Conservation (phyloP, 2,797 vertebrate genomes). For the Oreonectes daqikongensis region DNA sequence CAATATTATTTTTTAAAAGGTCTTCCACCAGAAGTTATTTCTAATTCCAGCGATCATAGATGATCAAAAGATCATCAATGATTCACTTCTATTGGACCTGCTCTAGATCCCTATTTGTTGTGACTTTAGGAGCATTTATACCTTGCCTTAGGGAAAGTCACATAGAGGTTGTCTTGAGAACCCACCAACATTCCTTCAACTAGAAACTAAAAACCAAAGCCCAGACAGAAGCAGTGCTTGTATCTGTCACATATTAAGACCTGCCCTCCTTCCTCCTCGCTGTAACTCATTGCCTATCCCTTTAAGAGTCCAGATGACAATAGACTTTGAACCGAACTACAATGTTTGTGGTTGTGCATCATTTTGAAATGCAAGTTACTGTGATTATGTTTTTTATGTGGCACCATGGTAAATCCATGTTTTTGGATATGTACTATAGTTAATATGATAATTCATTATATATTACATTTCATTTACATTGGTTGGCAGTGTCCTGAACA, state of each 20-base stretch:
- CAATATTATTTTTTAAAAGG: background rate
- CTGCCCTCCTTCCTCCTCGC: slow-evolving; percentile 26
- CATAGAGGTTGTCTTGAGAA: slow-evolving; percentile 31
- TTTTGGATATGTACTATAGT: background rate
- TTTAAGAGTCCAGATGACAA: slow-evolving; percentile 8
- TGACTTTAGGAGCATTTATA: slow-evolving; percentile 36
- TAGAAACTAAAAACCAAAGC: slow-evolving; percentile 19
- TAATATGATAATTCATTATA: too few species aligned
- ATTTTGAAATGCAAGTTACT: too few species aligned
- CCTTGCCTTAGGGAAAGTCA: slow-evolving; percentile 54
- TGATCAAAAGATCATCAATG: background rate
- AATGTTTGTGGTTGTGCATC: background rate
- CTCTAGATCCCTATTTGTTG: slow-evolving; percentile 4
- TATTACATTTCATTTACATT: too few species aligned
- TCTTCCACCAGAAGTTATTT: slow-evolving; percentile 3
- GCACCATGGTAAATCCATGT: background rate
- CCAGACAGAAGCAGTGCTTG: slow-evolving; percentile 26
- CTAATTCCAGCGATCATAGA: background rate
- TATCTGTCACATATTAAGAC: slow-evolving; percentile 50
- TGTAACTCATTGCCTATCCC: slow-evolving; percentile 23
- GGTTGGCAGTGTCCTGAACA: too few species aligned
- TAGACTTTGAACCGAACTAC: slow-evolving; percentile 25
- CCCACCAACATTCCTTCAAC: slow-evolving; percentile 45
- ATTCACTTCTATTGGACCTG: slow-evolving; percentile 6
- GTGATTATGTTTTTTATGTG: too few species aligned